A percentile compares a stretch with the other conserved stretches of the same genome.
phyloP scores from a whole-genome alignment of 1,140 invertebrate species.

The Patella vulgata region DNA sequence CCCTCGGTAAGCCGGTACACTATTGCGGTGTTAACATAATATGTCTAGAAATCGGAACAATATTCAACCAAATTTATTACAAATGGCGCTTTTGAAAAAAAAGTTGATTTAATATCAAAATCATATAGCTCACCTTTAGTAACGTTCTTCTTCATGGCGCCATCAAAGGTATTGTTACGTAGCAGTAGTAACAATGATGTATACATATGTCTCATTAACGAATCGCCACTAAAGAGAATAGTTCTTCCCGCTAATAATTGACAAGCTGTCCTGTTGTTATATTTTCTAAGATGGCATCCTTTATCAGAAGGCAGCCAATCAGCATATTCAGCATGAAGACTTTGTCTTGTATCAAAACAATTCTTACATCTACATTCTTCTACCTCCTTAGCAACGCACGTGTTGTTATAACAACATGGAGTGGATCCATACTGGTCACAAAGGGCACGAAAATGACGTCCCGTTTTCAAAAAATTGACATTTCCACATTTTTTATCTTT shows the following conservation, averaged over 20 bases:
- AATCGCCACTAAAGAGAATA: slow-evolving; percentile 24
- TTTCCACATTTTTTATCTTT: slow-evolving; percentile 24
- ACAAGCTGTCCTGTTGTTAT: slow-evolving; percentile 10
- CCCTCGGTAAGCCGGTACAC: slow-evolving; percentile 8
- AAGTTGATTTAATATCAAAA: too few species aligned
- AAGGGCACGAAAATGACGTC: slow-evolving; percentile 16
- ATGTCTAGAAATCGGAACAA: too few species aligned
- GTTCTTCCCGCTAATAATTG: slow-evolving; percentile 12
- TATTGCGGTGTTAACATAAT: background rate
- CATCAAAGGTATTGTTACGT: slow-evolving; percentile 9
- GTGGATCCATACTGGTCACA: slow-evolving; percentile 22
- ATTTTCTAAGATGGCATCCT: slow-evolving; percentile 8
- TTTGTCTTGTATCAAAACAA: slow-evolving; percentile 21
- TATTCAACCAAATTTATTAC: too few species aligned
- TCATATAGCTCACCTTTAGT: too few species aligned
- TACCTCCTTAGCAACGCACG: background rate
- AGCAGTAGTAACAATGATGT: slow-evolving; percentile 22
- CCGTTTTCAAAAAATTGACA: slow-evolving; percentile 15
- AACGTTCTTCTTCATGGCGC: slow-evolving; percentile 8
- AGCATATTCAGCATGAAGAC: slow-evolving; percentile 28
- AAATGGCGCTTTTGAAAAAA: too few species aligned
- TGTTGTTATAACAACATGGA: slow-evolving; percentile 21
- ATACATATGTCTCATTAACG: slow-evolving; percentile 30
- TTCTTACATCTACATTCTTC: slow-evolving; percentile 18
- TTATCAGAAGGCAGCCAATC: slow-evolving; percentile 13